Percentiles rank a stretch among this genome's conserved stretches.
Evolutionary conservation across 2,888 invertebrate species (phyloP).

Genomic region (Zygaena filipendulae): DNA sequence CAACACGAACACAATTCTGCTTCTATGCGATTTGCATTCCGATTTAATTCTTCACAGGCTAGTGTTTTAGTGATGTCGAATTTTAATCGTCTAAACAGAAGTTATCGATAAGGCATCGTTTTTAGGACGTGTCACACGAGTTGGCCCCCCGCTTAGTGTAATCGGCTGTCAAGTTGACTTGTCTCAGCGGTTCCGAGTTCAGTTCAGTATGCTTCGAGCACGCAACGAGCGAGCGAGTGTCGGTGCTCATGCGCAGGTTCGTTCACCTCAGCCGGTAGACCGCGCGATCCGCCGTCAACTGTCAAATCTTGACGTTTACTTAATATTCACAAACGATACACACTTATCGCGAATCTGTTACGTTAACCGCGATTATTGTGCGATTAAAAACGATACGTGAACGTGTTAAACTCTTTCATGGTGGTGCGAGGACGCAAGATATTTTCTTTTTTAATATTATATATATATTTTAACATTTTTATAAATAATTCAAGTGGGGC

Average conservation of each 20-base stretch:
- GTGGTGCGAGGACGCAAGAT: slow-evolving; percentile 26
- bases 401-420: slow-evolving; percentile 7
- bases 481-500: slow-evolving; percentile 29
- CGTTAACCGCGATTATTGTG: no score
- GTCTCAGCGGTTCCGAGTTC: slow-evolving; percentile 18
- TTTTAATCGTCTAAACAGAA: slow-evolving; percentile 22
- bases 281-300: slow-evolving; percentile 46
- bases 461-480: no score
- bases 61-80: slow-evolving; percentile 16
- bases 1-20: no score
- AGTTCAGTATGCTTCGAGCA: slow-evolving; percentile 42
- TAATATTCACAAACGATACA: slow-evolving; percentile 28
- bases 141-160: slow-evolving; percentile 40
- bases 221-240: slow-evolving; percentile 36
- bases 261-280: slow-evolving; percentile 32
- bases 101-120: slow-evolving; percentile 48
- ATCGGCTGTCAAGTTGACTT: slow-evolving; percentile 12
- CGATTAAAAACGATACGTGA: slow-evolving; percentile 18
- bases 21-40: no score
- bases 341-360: slow-evolving; percentile 25
- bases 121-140: slow-evolving; percentile 34
- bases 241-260: slow-evolving; percentile 33
- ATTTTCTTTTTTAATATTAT: no score
- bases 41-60: no score
- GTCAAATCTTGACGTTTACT: slow-evolving; percentile 54